Evolutionary conservation across 2,113 vertebrate genomes (phyloP), one percentile per base, ranked within the genome.

Genomic region (Seriola dumerili): DNA sequence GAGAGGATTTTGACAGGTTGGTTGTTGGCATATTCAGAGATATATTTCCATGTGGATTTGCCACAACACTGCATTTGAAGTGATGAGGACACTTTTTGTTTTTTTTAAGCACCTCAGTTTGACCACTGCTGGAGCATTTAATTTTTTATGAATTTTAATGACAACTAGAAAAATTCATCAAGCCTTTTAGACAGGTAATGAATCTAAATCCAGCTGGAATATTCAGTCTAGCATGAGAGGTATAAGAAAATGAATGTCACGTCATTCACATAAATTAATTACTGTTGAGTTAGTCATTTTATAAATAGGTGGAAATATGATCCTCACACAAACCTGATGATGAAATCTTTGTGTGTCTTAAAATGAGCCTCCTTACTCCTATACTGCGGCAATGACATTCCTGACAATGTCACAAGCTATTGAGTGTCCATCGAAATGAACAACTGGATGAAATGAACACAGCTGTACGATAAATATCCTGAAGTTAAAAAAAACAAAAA

Each of bases 401-500:
- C 50, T 17, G 42, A 19, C 29, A 66, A 14, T 38, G 50, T 63
- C 48, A 58, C 67, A 16, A 67, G 42, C 44, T 65, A 23, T 78
- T n/a, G 19, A 68, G 36, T 8, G 19, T 23, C 14, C 38, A 54
- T 50, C 19, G 17, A 72, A 86, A 76, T n/a, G 46, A 71, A 74
- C 14, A 72, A 61, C 17, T 50, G 23, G 36, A 81, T 44, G 54
- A 73, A 84, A 66, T 59, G 0, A 46, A 16, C 34, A 70, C 17
- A 67, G 63, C 42, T 54, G 36, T 9, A 76, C 0, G 32, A 76
- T 71, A 80, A 85, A 80, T 74, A 82, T 72, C 40, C 36, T 69
- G 25, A 72, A 66, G 21, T 79, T 58, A 25, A 29, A 29, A 29
- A 70, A 71, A 58, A 48, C 9, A 59, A 10, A 42, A 52, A 34